Evolutionary conservation across 2,888 invertebrate genomes (phyloP), one percentile per base, ranked within the genome.

Genomic region (Caradrina kadenii): DNA sequence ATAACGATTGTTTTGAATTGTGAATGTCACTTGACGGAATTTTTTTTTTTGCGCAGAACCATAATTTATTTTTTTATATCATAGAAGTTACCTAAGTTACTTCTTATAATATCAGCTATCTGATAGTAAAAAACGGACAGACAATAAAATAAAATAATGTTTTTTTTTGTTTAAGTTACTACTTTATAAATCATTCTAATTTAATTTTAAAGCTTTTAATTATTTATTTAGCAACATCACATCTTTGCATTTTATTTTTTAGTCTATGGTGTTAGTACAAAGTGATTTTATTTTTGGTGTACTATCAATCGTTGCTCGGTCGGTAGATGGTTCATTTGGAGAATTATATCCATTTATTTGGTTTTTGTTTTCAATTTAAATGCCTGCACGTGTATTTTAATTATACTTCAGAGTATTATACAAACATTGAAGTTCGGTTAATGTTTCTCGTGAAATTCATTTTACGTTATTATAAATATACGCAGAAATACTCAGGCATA

Each of bases 271-370:
- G 15, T 55, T 26, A 63, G 42, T 45, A 39, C 50, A 63, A 61
- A 75, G 55, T 76, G 58, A 59, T 71, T 82, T 78, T 76, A 69
- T 80, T 80, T 73, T 75, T 63, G 54, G 59, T 52, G 60, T 35
- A 56, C 70, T 62, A 73, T 80, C 73, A 73, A 73, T 75, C 63
- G 59, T 54, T 8, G 59, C 10, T 49, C 26, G 66, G 58, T 50
- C 13, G n/a, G 60, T 63, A 17, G 66, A 61, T 21, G 73, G 62
- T 73, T 68, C 39, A 80, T 80, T 82, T 67, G 58, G 52, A 55
- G 55, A 71, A 68, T 79, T 75, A 76, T 75, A n/a, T 42, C 49
- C 39, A 63, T 69, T 66, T 66, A 63, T 76, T 61, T 59, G n/a
- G 19, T 55, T 73, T 69, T 73, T 55, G 50, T 70, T 56, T 61